phyloP scores from a whole-genome alignment of 2,797 vertebrate genomes.

The Xiphorhynchus erythropygius region DNA sequence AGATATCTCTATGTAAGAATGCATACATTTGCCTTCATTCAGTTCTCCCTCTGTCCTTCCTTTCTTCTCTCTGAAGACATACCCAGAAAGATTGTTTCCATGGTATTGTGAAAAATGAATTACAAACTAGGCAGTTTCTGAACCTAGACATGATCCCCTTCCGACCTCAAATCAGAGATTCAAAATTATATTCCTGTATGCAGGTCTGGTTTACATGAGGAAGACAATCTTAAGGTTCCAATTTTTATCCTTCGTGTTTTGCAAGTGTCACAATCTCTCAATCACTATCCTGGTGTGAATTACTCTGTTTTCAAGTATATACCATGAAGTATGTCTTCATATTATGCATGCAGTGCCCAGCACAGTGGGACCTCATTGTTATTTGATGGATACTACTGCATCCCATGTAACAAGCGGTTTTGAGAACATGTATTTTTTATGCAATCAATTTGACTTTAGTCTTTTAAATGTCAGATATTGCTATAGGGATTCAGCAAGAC shows the following conservation, averaged over 20 bases:
- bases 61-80: neutral
- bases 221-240: neutral
- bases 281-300: fast-evolving
- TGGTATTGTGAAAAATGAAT: neutral
- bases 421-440: neutral
- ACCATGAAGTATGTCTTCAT: neutral
- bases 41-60: neutral
- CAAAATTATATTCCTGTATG: neutral
- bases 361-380: neutral
- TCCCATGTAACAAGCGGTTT: neutral
- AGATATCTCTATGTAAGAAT: neutral
- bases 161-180: neutral
- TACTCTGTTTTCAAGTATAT: neutral
- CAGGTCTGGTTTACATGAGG: neutral
- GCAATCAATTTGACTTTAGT: neutral
- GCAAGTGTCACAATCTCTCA: neutral
- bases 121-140: neutral
- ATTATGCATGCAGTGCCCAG: neutral
- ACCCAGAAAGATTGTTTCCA: neutral
- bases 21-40: neutral
- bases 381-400: neutral
- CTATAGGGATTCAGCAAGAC: neutral
- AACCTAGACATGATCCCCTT: neutral
- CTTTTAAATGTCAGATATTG: neutral
- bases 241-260: neutral